phyloP scores from a whole-genome alignment of 1,140 invertebrate species.

The Battus philenor region DNA sequence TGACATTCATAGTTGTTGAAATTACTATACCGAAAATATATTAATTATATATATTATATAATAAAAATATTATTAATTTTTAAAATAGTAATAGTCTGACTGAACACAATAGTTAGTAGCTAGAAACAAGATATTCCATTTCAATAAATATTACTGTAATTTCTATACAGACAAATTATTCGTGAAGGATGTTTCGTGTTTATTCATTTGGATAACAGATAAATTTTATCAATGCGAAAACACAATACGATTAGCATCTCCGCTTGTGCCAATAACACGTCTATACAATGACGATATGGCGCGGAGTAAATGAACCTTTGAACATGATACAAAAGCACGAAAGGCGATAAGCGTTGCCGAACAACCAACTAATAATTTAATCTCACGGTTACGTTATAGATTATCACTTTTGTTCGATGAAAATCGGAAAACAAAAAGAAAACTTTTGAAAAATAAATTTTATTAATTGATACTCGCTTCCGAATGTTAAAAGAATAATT shows the following conservation, averaged over 20 bases:
- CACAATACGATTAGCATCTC: constrained; percentile 23
- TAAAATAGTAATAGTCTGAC: too few species aligned
- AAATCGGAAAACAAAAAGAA: neutral
- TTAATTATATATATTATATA: too few species aligned
- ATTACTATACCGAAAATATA: too few species aligned
- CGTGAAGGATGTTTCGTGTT: constrained; percentile 34
- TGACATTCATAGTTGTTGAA: too few species aligned
- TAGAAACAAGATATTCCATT: too few species aligned
- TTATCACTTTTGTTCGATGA: neutral
- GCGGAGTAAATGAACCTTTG: too few species aligned
- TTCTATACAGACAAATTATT: constrained; percentile 29
- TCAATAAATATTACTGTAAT: constrained; percentile 37
- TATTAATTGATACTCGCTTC: too few species aligned
- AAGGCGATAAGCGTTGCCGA: neutral
- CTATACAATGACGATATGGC: too few species aligned
- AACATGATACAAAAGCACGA: neutral
- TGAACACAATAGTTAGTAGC: too few species aligned
- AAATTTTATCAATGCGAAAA: constrained; percentile 44
- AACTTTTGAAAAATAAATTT: neutral
- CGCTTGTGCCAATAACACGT: too few species aligned
- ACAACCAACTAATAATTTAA: neutral
- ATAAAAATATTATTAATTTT: too few species aligned
- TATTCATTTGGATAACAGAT: constrained; percentile 52
- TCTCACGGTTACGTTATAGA: neutral
- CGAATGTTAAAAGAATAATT: too few species aligned